Evolutionary conservation across 2,113 vertebrate genomes (phyloP).

Genomic region (Oncorhynchus nerka): DNA sequence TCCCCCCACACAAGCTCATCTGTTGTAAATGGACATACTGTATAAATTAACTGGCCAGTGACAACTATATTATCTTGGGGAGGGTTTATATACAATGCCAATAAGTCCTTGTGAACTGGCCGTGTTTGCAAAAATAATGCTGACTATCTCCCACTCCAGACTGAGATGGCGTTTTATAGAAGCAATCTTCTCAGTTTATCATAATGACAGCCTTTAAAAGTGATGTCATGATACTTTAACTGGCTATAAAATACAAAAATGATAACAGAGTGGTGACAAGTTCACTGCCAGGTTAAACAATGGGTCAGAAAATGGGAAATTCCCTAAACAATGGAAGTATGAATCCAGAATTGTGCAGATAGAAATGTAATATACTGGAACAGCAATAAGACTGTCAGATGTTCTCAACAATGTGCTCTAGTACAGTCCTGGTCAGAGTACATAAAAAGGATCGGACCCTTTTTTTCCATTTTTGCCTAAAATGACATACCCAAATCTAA

Average conservation of each 20-base stretch:
- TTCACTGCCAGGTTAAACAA: too few relatives aligned
- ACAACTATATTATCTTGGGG: not conserved
- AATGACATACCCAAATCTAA: too few relatives aligned
- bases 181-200: not conserved
- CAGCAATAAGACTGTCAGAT: too few relatives aligned
- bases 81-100: not conserved
- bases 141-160: not conserved
- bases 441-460: too few relatives aligned
- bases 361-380: too few relatives aligned
- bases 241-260: not conserved
- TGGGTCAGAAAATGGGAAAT: too few relatives aligned
- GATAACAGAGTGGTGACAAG: not conserved
- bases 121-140: not conserved
- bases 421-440: too few relatives aligned
- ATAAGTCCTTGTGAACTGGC: not conserved
- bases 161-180: not conserved
- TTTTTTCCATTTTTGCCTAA: too few relatives aligned
- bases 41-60: not conserved
- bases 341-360: too few relatives aligned
- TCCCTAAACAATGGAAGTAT: too few relatives aligned
- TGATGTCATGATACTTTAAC: not conserved
- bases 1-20: not conserved
- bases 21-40: not conserved
- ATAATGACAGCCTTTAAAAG: not conserved
- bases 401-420: too few relatives aligned